Percentiles rank a stretch among this genome's conserved stretches.
These are phyloP conservation scores for Triplophysa siluroides DNA, from an alignment of 2,113 vertebrate genomes.

Conservation along the genomic window DNA sequence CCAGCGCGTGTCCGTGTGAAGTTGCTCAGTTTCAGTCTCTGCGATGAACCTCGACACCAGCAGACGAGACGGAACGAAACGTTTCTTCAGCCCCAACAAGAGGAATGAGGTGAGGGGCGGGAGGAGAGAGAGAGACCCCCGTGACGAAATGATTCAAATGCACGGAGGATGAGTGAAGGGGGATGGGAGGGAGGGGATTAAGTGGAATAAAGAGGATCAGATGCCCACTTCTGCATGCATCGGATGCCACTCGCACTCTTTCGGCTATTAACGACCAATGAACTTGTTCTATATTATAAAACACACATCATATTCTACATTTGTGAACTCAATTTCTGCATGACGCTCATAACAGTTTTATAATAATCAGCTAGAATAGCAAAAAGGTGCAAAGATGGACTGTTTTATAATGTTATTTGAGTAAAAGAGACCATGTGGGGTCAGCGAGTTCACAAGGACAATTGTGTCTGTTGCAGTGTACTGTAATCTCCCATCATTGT, in stretches of 20 bases:
- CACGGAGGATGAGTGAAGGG: conserved; percentile 63
- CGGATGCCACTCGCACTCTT: not conserved
- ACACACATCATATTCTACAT: too few relatives aligned
- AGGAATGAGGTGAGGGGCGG: conserved; percentile 68
- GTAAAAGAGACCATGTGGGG: too few relatives aligned
- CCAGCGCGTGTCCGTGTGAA: conserved; percentile 51
- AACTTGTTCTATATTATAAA: too few relatives aligned
- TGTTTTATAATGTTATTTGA: too few relatives aligned
- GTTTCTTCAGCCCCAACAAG: conserved; percentile 68
- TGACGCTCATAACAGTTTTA: too few relatives aligned
- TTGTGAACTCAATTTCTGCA: too few relatives aligned
- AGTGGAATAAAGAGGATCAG: conserved; percentile 43
- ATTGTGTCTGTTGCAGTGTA: too few relatives aligned
- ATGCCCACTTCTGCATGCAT: not conserved
- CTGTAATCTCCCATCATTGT: accelerated
- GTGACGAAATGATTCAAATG: conserved; percentile 70
- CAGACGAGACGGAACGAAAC: conserved; percentile 69
- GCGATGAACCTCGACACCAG: conserved; percentile 65
- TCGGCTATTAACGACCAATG: not conserved
- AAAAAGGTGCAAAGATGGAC: too few relatives aligned
- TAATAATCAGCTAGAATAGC: too few relatives aligned
- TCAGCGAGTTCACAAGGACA: too few relatives aligned
- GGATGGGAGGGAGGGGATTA: conserved; percentile 23
- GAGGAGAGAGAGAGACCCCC: conserved; percentile 64
- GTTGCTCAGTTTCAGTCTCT: conserved; percentile 74